Evolutionary conservation across 2,888 invertebrate genomes (phyloP).

Genomic region (Encarsia formosa): DNA sequence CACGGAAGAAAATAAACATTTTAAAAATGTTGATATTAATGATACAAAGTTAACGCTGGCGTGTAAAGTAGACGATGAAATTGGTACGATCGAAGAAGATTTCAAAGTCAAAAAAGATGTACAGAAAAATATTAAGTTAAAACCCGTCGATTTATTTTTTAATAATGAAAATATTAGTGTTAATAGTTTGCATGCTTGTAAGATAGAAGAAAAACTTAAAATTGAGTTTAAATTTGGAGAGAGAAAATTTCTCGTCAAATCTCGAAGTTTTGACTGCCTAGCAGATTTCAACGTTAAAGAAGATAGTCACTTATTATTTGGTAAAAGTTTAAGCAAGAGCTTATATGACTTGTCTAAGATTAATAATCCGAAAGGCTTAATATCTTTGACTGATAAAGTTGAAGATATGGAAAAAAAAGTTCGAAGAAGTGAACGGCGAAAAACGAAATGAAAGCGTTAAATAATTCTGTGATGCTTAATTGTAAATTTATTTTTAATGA

Average conservation of each 20-base stretch:
- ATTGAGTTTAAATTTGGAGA: constrained; percentile 12
- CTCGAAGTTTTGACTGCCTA: constrained; percentile 24
- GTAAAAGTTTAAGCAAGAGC: constrained; percentile 10
- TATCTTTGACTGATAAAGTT: constrained; percentile 15
- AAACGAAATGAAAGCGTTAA: constrained; percentile 20
- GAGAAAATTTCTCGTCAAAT: constrained; percentile 17
- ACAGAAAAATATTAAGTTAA: constrained; percentile 34
- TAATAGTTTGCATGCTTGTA: constrained; percentile 7
- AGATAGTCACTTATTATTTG: too few relatives aligned
- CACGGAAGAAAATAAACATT: constrained; percentile 20
- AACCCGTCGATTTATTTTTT: constrained; percentile 32
- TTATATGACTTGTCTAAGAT: constrained; percentile 9
- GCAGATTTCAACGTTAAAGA: constrained; percentile 1
- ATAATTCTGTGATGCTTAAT: constrained; percentile 6
- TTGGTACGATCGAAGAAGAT: constrained; percentile 2
- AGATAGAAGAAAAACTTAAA: constrained; percentile 16
- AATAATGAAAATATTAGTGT: constrained; percentile 17
- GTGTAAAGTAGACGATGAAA: constrained; percentile 1
- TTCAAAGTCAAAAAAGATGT: constrained; percentile 45
- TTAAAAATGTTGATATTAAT: constrained; percentile 20
- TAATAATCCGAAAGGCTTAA: constrained; percentile 1
- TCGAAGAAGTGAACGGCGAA: constrained; percentile 15
- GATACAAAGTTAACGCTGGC: constrained; percentile 11
- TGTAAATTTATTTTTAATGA: constrained; percentile 13
- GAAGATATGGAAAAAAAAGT: constrained; percentile 15